Base-by-base conservation (phyloP, 2,113 vertebrate species). In the Oriolus oriolus region DNA sequence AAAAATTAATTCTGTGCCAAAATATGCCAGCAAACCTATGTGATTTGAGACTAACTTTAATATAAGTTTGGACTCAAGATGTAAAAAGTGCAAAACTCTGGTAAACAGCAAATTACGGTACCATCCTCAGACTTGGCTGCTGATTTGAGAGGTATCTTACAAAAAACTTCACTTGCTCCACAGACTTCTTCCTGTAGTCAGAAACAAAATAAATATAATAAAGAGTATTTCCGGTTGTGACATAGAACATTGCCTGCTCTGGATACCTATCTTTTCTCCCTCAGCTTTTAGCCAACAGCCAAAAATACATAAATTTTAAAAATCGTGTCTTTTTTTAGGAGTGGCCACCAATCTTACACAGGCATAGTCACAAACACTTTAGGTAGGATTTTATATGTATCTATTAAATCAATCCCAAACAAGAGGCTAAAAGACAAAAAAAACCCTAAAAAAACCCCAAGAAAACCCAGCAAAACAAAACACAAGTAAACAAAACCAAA, bases 1-100 rank as follows among this genome's bases (percentile, higher is more conserved):
- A 97, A 95, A 96, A 97, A 95, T 92, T 28, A 90, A 95, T 92
- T 95, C 31, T 31, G 84, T 94, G 71, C 91, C 45, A 53, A 93
- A 97, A 97, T 84, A 97, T 95, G 90, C 63, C 97, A 95, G 75
- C 59, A 94, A 95, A 60, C 61, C 73, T 71, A 31, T 79, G 84
- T 87, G 75, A 95, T 92, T 87, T 88, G 28, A 96, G 95, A 93
- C 63, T 78, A 95, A 83, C 71, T 94, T 81, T 94, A 97, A 89
- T 74, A 75, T 45, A 86, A 81, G 22, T 69, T 96, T 85, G 87
- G 52, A 87, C 42, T 92, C 60, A 19, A 74, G 91, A n/a, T 31
- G 61, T 12, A 77, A 16, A 86, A 59, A 59, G 19, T 76, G 56
- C 35, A 80, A 90, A 95, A 93, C 74, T 57, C 60, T 87, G n/a